Conservation (phyloP, 2,113 vertebrate species). For the Coptodon bakossiorum region DNA sequence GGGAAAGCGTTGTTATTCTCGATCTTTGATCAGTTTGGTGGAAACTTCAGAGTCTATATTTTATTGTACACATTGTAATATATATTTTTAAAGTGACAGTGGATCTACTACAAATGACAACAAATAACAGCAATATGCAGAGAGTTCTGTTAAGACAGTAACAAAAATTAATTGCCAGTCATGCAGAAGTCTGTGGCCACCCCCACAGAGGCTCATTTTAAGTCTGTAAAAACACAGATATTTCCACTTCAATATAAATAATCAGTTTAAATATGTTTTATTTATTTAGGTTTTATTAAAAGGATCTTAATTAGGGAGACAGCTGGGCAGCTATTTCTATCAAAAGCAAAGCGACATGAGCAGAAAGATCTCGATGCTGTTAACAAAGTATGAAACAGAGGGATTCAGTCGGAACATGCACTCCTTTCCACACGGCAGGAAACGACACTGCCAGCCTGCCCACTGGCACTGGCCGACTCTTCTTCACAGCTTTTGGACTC, state of each 20-base stretch:
- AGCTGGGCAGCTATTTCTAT: background rate
- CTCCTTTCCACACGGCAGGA: background rate
- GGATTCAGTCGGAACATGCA: background rate
- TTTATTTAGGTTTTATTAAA: background rate
- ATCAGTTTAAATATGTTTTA: fast-evolving
- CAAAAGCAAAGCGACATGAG: background rate
- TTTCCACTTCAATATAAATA: background rate
- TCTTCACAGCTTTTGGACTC: background rate
- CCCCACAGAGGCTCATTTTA: background rate
- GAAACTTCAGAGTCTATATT: background rate
- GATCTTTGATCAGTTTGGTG: background rate
- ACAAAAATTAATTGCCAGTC: background rate
- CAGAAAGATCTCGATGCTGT: background rate
- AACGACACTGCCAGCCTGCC: background rate
- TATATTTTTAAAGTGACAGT: background rate
- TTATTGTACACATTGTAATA: fast-evolving
- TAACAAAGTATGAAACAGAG: background rate
- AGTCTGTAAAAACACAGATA: background rate
- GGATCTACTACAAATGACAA: fast-evolving
- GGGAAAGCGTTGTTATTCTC: fast-evolving
- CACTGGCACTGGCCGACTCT: background rate
- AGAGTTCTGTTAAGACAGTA: background rate
- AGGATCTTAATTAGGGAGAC: background rate
- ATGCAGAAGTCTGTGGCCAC: fast-evolving
- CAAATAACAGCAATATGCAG: fast-evolving